phyloP scores from a whole-genome alignment of 2,113 vertebrate species.

The Emydura subglobosa region DNA sequence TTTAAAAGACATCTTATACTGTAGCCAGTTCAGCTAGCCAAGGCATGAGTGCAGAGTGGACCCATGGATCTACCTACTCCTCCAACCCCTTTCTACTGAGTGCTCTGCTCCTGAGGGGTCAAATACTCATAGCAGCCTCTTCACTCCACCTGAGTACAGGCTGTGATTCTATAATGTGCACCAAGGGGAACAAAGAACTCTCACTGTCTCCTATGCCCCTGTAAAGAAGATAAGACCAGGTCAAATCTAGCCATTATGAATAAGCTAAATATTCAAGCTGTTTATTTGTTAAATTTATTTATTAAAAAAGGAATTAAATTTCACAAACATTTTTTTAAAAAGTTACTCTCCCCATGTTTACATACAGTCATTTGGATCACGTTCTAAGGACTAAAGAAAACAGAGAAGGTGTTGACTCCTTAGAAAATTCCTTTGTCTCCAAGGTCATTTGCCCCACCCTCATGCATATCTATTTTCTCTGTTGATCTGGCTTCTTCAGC shows the following conservation, averaged over 20 bases:
- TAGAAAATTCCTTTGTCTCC: not conserved
- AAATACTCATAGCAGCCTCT: not conserved
- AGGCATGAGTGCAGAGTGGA: fast-evolving
- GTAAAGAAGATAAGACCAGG: no score
- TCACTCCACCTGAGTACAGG: not conserved
- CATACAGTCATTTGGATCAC: not conserved
- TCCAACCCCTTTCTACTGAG: not conserved
- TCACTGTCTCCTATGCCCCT: not conserved
- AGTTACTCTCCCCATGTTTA: not conserved
- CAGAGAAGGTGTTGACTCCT: not conserved
- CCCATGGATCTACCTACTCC: not conserved
- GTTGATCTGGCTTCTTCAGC: not conserved
- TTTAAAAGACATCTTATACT: not conserved
- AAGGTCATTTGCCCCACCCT: not conserved
- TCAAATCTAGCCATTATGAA: not conserved
- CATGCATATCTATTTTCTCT: not conserved
- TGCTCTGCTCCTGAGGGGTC: not conserved
- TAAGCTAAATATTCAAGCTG: not conserved
- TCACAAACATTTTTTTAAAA: not conserved
- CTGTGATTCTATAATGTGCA: not conserved
- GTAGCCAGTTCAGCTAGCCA: not conserved
- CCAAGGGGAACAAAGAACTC: not conserved
- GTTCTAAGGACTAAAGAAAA: not conserved
- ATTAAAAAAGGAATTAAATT: not conserved
- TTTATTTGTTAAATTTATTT: fast-evolving